Base-by-base conservation (phyloP, 2,797 vertebrate species). In the Clamator glandarius region DNA sequence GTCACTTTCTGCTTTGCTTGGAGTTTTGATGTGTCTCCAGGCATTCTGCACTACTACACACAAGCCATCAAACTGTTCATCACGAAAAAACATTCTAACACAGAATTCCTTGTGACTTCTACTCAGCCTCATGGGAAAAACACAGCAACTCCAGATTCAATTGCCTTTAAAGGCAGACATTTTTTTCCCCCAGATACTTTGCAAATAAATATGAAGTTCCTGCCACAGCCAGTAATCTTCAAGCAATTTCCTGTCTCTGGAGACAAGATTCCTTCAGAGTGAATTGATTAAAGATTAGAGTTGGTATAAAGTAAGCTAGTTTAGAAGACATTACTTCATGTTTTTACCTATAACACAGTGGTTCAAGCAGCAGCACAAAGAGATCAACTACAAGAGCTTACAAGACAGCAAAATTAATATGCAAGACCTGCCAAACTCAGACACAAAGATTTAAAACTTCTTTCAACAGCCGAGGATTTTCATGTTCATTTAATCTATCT, bases 231-330 rank as follows among this genome's bases (percentile, higher is more conserved):
- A 93, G 82, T 84, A 94, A 95, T 89, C 57, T 87, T 80, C 42
- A 83, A 90, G 72, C 78, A 91, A 93, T 85, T 94, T 95, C 89
- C 96, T 92, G 89, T 58, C 75, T 67, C 84, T 77, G 73, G 35
- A 87, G 76, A 77, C 62, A 75, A 85, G 54, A 31, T 58, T 78
- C 35, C 50, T 46, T 78, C 78, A 68, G 52, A 85, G 26, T 48
- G 75, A 94, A 72, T 39, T 72, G 81, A 92, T 80, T 92, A 91
- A 72, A 83, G 24, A 69, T 44, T 81, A 94, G 36, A 94, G 89
- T 59, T 44, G 62, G 15, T 26, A 83, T 33, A 68, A 63, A 92
- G 36, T 21, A 92, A 74, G 62, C 29, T 75, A 80, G 52, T 68
- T 93, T 83, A 41, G 48, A 78, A 70, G 42, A 57, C 28, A 50